Evolutionary conservation across 2,113 vertebrate species (phyloP).

Genomic region (Lagopus muta): DNA sequence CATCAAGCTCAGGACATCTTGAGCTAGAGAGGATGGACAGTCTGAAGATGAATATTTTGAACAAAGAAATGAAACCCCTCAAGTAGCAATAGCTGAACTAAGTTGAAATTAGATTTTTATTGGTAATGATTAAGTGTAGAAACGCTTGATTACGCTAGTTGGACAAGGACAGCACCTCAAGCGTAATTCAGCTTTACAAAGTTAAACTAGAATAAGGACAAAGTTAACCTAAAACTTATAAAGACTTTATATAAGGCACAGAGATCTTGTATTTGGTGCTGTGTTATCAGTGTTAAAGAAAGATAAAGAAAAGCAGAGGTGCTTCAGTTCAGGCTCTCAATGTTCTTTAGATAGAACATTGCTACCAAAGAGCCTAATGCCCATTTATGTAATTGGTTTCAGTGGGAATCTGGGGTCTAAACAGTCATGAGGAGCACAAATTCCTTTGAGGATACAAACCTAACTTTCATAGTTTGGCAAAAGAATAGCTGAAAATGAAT

Average conservation of each 20-base stretch:
- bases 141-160: background rate
- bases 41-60: background rate
- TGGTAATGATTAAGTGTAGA: background rate
- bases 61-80: background rate
- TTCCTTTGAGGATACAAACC: background rate
- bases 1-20: background rate
- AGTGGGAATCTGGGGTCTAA: background rate
- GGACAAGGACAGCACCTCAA: background rate
- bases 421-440: background rate
- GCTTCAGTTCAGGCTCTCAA: background rate
- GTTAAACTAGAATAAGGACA: background rate
- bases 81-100: background rate
- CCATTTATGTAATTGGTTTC: slow-evolving; percentile 13
- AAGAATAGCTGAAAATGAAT: background rate
- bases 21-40: background rate
- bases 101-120: background rate
- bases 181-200: background rate
- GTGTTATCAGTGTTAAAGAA: background rate
- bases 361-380: background rate
- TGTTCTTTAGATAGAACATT: background rate
- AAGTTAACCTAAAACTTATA: background rate
- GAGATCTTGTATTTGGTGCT: background rate
- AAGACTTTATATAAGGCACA: background rate
- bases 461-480: background rate
- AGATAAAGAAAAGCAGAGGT: background rate